Base-by-base conservation (phyloP, 2,888 invertebrate species). In the Pyrgus malvae region DNA sequence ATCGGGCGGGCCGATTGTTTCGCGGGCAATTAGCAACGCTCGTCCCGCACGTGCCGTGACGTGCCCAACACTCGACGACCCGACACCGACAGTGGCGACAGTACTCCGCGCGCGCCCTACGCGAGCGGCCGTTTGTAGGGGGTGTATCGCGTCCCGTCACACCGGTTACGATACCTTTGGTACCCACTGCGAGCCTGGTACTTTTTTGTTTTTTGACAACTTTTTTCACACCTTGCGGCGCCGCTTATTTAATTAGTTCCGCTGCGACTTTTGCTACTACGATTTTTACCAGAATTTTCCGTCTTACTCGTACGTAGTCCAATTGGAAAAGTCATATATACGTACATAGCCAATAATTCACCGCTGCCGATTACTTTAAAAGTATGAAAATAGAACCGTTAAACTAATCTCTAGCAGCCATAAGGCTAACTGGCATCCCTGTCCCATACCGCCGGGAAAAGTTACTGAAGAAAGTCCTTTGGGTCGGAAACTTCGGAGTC, bases 11-110 rank as follows among this genome's bases (percentile, higher is more conserved):
- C 74, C 83, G 84, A 85, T 84, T 85, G 88, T 88, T 89, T 89
- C 80, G 90, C 83, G 88, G 86, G 81, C 87, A 87, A 89, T 87
- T 88, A 89, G 89, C 82, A 76, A 56, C 67, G 62, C 42, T 56
- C 58, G 59, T 58, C 54, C 62, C 70, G 86, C 82, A 82, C 87
- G 86, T 78, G 81, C 80, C 78, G 54, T 40, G 40, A 40, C 65
- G 74, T n/a, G 70, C 72, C 74, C 76, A 65, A 57, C 66, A 68
- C 17, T 31, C 56, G 73, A 63, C 49, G 14, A 84, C 1, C 31
- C 31, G 31, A 31, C 31, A 1, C 12, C 31, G 31, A 31, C 31
- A 31, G 31, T 12, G 11, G 31, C 11, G 31, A 14, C 33, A 88
- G 88, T 89, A 78, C 77, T 77, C 85, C 85, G 85, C 86, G 87